phyloP scores from a whole-genome alignment of 2,113 vertebrate species.

The Nipponia nippon region DNA sequence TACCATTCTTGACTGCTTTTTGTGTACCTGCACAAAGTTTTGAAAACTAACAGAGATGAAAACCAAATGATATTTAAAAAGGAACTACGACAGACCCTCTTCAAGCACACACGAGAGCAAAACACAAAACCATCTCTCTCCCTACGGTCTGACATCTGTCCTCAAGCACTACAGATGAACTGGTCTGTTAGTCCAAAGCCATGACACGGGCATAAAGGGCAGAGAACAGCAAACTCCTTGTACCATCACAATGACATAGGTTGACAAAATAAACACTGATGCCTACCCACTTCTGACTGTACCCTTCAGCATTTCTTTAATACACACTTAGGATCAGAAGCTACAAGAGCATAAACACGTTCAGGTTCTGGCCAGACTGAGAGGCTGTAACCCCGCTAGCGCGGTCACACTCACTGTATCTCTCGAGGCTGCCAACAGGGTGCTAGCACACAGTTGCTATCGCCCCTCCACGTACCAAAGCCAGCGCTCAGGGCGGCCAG shows the following conservation, averaged over 20 bases:
- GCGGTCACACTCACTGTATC: fast-evolving
- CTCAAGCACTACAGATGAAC: background rate
- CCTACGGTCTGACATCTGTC: fast-evolving
- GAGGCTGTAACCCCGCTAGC: fast-evolving
- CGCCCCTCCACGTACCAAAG: fast-evolving
- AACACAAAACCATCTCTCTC: background rate
- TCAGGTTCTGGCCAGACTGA: no score
- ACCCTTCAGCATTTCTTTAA: no score
- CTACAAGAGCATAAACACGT: fast-evolving
- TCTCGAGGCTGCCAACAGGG: fast-evolving
- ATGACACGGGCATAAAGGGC: fast-evolving
- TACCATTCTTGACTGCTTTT: background rate
- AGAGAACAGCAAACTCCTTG: background rate
- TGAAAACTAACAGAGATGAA: background rate
- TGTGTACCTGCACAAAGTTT: background rate
- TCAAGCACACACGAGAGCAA: fast-evolving
- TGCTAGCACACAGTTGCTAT: fast-evolving
- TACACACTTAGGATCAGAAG: background rate
- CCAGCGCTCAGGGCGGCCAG: background rate
- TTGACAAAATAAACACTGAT: fast-evolving
- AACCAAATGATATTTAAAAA: background rate
- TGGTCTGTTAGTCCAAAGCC: background rate
- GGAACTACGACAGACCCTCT: background rate
- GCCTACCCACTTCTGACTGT: fast-evolving
- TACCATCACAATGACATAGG: fast-evolving